Evolutionary conservation across 2,113 vertebrate genomes (phyloP).

Genomic region (Pelusios castaneus): DNA sequence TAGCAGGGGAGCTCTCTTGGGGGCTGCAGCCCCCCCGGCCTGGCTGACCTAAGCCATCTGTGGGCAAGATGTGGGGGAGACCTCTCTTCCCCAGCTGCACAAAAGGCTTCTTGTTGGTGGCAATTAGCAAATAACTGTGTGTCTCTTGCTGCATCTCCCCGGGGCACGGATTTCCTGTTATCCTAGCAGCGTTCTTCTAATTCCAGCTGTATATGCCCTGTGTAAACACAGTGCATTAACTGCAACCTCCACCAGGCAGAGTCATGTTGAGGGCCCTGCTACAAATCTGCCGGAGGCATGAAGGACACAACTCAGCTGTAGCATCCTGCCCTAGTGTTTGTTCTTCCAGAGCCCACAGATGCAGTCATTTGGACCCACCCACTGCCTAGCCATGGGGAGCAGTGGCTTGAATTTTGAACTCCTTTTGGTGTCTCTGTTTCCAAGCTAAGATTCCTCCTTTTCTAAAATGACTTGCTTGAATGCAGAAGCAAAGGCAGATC

Average conservation of each 20-base stretch:
- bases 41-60: neutral
- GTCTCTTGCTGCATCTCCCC: slow-evolving; percentile 66
- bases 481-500: neutral
- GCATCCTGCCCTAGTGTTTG: accelerated
- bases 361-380: neutral
- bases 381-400: neutral
- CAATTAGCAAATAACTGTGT: slow-evolving; percentile 60
- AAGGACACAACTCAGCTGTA: neutral
- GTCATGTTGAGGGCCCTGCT: neutral
- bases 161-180: slow-evolving; percentile 76
- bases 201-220: slow-evolving; percentile 67
- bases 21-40: neutral
- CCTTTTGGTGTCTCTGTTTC: neutral
- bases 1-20: neutral
- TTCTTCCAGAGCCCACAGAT: neutral
- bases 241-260: slow-evolving; percentile 34
- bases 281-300: neutral
- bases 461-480: neutral
- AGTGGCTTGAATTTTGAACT: neutral
- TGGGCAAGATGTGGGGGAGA: accelerated
- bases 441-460: neutral
- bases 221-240: slow-evolving; percentile 59
- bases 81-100: neutral
- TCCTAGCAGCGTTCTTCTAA: slow-evolving; percentile 72
- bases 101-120: slow-evolving; percentile 60